These are phyloP conservation scores for Malurus cyaneus DNA, from an alignment of 2,113 vertebrate species.

Conservation along the genomic window DNA sequence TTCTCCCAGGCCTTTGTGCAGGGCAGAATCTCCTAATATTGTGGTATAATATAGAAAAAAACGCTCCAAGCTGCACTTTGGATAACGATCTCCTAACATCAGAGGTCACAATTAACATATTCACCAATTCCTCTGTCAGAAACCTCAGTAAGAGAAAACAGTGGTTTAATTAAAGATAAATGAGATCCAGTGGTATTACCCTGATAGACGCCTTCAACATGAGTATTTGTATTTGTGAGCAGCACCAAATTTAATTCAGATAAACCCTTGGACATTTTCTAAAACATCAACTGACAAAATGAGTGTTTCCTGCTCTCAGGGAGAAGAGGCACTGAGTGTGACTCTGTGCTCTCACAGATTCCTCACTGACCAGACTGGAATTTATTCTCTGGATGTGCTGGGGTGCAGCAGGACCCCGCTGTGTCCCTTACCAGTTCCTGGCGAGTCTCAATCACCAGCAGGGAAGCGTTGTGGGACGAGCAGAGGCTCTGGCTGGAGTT, in stretches of 20 bases:
- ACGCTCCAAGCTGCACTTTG: background rate
- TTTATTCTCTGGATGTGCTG: background rate
- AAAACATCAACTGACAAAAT: background rate
- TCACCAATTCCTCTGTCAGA: background rate
- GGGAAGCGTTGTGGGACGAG: constrained; percentile 3
- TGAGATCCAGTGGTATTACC: background rate
- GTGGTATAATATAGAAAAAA: background rate
- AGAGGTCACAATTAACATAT: background rate
- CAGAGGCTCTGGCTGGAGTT: constrained; percentile 31
- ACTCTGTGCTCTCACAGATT: too few relatives aligned
- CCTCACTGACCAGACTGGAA: too few relatives aligned
- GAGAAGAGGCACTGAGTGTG: background rate
- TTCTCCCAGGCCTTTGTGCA: background rate
- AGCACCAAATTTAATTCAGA: background rate
- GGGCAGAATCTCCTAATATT: background rate
- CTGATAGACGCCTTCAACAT: background rate
- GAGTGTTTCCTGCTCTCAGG: background rate
- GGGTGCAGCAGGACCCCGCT: background rate
- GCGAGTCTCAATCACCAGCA: background rate
- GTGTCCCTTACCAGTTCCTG: constrained; percentile 43
- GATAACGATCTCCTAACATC: background rate
- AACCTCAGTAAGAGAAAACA: background rate
- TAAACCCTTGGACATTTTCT: background rate
- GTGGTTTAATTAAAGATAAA: background rate
- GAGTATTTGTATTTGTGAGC: background rate